These are phyloP conservation scores for Egretta garzetta DNA, from an alignment of 2,113 vertebrate genomes.

Conservation along the genomic window DNA sequence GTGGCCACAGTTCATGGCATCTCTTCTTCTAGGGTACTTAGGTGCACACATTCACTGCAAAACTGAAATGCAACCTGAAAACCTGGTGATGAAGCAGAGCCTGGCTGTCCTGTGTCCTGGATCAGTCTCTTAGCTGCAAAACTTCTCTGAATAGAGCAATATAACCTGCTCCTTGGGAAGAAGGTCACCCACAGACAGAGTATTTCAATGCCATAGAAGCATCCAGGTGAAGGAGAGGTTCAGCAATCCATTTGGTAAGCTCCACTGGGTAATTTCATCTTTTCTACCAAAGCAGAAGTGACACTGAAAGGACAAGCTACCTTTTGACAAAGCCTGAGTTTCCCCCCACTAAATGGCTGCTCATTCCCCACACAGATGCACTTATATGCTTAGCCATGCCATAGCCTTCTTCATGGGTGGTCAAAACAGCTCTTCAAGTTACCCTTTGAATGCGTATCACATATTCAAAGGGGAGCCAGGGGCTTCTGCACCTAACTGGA, in stretches of 20 bases:
- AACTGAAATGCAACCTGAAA: background rate
- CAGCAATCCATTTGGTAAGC: background rate
- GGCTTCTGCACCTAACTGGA: background rate
- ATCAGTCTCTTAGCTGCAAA: background rate
- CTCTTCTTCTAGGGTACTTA: background rate
- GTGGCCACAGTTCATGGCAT: background rate
- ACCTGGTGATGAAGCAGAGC: background rate
- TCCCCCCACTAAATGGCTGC: background rate
- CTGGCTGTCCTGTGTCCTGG: background rate
- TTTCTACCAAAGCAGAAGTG: background rate
- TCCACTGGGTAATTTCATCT: background rate
- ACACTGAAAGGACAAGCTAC: background rate
- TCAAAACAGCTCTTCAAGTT: background rate
- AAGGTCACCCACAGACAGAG: background rate
- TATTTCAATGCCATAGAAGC: background rate
- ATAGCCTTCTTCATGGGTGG: background rate
- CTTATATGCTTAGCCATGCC: background rate
- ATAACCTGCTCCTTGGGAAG: background rate
- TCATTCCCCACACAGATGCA: background rate
- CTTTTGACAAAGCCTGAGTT: background rate
- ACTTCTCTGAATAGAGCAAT: background rate
- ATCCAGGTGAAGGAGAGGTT: background rate
- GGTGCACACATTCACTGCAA: background rate
- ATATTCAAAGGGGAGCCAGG: background rate
- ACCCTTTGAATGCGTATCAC: background rate